Base-by-base conservation (phyloP, 2,113 vertebrate genomes). In the Gavia stellata region DNA sequence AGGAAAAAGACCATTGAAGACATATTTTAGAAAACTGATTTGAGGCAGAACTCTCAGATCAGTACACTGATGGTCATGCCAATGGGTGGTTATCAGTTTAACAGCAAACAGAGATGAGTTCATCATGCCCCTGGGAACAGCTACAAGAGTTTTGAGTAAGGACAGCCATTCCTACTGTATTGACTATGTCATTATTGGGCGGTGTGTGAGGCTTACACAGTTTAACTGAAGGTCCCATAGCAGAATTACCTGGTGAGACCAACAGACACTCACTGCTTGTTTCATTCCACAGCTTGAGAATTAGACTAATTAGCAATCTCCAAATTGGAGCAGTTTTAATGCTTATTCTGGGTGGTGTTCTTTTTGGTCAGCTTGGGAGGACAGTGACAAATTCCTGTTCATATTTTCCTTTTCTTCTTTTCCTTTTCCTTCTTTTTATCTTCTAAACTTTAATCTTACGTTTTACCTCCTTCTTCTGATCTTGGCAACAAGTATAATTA, bases 141-240 rank as follows among this genome's bases (percentile, higher is more conserved):
- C 47, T 40, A 5, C 7, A 44, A 13, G 62, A 45, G 28, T 42
- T 86, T 47, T 86, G 44, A 28, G 23, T 7, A 36, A 10, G 11
- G 8, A 5, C 4, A 75, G 26, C 10, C 16, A 36, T 75, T 66
- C 1, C 0, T 47, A 4, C 23, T 5, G 2, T 23, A 13, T 3
- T 17, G 10, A 11, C 28, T 38, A 7, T 34, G 26, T 21, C 17
- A 17, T 31, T n/a, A 5, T 23, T 42, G 50, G 47, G 34, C 0
- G 1, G 4, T n/a, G 9, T 38, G 36, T 52, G 33, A 73, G 12
- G 34, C 1, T 78, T 61, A 34, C 17, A 47, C 8, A 7, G 25
- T 67, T 56, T 29, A 38, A 3, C 11, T 73, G 33, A 50, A 81
- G 21, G 5, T 78, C 31, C 9, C 10, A 2, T 21, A 73, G 45